phyloP scores from a whole-genome alignment of 2,888 invertebrate genomes.

The Chaitophorus viminalis region DNA sequence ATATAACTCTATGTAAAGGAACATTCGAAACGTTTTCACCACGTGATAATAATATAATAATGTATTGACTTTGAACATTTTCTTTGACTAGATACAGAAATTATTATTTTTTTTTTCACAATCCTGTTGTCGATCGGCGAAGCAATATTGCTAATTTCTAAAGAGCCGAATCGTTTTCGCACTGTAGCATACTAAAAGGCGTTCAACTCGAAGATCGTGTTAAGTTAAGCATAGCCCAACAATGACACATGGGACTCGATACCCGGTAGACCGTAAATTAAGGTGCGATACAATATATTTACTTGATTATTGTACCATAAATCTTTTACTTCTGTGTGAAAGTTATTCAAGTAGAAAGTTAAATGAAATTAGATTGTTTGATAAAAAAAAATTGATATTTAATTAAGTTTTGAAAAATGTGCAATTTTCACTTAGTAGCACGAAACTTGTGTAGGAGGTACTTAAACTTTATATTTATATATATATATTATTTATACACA shows the following conservation, averaged over 20 bases:
- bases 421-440: background rate
- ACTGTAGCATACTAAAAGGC: background rate
- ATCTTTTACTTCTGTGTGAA: background rate
- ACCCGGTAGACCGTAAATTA: constrained; percentile 23
- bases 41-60: background rate
- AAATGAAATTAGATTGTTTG: background rate
- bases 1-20: background rate
- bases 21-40: background rate
- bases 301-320: constrained; percentile 41
- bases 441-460: background rate
- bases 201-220: constrained; percentile 15
- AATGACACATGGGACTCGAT: constrained; percentile 5
- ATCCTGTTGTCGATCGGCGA: background rate
- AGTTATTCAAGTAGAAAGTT: background rate
- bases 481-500: background rate
- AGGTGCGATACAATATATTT: constrained; percentile 16
- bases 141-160: constrained; percentile 20
- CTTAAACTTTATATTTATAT: no score
- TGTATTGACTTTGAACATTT: background rate
- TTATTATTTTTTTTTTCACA: background rate
- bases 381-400: background rate
- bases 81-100: background rate
- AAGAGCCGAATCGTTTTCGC: constrained; percentile 18
- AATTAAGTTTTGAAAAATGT: background rate
- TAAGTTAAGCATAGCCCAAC: constrained; percentile 10